Evolutionary conservation across 1,140 invertebrate species (phyloP), one percentile per base, ranked within the genome.

Genomic region (Mactra quadrangularis): DNA sequence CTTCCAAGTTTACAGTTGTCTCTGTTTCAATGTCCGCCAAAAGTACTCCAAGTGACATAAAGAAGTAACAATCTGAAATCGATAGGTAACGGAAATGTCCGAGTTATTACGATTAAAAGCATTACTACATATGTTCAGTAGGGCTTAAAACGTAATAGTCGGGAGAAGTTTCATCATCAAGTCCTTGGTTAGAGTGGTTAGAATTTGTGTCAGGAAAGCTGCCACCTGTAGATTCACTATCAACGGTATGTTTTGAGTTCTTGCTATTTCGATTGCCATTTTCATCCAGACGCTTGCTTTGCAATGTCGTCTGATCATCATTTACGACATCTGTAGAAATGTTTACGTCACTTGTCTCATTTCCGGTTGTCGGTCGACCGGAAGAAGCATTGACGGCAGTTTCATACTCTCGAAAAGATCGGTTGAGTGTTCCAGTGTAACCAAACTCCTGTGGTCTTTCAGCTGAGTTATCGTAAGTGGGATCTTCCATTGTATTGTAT

Each of bases 331-430:
- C 57, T 33, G 1, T 27, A 33, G 55, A 29, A 11, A 27, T 25
- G 9, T 27, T 53, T 25, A 6, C 17, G 17, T 4, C n/a, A 25
- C 3, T 53, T n/a, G 4, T 53, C 19, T 25, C 25, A 19, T 6
- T n/a, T 9, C 11, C 38, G n/a, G 15, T 22, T 7, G 33, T 22
- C 11, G 31, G 4, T n/a, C 41, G 35, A 4, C 35, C 25, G 25
- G 60, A 41, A 45, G 15, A 19, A 1, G 35, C 60, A 17, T n/a
- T n/a, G 22, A 13, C 19, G 4, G 35, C 1, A 1, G 60, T 64
- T 45, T 22, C 60, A 45, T 64, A 64, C 38, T 64, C 60, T 4
- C 60, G 60, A 22, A 45, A 33, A 19, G 60, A 64, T 22, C 60
- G 60, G n/a, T 35, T 33, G 13, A 64, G 3, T n/a, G 60, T 64